These are phyloP conservation scores for Lacanobia oleracea DNA, from an alignment of 2,888 invertebrate species.

Conservation along the genomic window DNA sequence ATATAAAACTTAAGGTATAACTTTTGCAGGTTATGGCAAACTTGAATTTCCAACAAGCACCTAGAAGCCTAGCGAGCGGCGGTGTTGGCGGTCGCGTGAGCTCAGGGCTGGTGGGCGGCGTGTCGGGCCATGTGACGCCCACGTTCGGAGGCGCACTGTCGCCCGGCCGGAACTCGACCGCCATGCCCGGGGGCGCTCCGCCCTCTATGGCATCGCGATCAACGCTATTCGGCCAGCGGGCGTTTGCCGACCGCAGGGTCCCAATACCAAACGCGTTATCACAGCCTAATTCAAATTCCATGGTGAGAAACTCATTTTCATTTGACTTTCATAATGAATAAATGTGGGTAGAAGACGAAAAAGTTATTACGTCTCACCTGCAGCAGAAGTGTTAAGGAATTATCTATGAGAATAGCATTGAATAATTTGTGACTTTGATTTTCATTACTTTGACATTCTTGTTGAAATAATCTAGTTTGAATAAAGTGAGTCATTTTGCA, in stretches of 20 bases:
- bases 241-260: conserved; percentile 94
- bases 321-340: not conserved
- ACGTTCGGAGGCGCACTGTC: conserved; percentile 88
- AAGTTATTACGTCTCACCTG: not conserved
- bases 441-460: not conserved
- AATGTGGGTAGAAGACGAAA: conserved; percentile 33
- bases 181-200: conserved; percentile 87
- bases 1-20: conserved; percentile 38
- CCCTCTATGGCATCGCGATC: conserved; percentile 91
- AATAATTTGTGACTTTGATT: not conserved
- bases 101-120: conserved; percentile 95
- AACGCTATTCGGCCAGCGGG: conserved; percentile 94
- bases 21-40: conserved; percentile 95
- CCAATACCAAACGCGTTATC: conserved; percentile 91
- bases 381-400: not conserved
- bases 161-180: conserved; percentile 84
- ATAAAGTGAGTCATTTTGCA: conserved; percentile 6
- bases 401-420: not conserved
- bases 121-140: conserved; percentile 89
- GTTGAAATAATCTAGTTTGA: not conserved
- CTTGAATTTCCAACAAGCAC: conserved; percentile 97
- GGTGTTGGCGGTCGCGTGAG: conserved; percentile 88
- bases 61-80: conserved; percentile 96
- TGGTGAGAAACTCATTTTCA: conserved; percentile 77
- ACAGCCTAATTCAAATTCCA: conserved; percentile 89